Evolutionary conservation across 2,113 vertebrate species (phyloP).

Genomic region (Paratilapia polleni): DNA sequence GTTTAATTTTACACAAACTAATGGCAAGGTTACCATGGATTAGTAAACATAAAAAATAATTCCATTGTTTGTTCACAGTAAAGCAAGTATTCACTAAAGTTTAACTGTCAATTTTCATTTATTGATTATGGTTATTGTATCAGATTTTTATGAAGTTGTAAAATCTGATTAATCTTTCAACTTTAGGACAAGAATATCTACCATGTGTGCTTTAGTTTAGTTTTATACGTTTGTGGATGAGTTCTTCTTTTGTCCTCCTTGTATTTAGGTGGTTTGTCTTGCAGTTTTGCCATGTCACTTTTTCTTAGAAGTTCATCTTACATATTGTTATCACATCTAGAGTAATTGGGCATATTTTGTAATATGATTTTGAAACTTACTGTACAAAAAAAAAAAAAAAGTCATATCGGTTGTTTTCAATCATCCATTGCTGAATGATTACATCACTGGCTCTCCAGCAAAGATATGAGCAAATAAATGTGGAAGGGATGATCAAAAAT

Average conservation of each 20-base stretch:
- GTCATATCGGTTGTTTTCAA: background rate
- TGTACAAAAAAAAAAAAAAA: background rate
- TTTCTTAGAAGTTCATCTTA: background rate
- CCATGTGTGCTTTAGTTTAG: background rate
- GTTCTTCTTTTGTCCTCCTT: background rate
- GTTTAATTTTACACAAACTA: too few species aligned
- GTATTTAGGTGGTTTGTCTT: background rate
- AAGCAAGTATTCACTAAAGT: background rate
- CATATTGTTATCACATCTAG: background rate
- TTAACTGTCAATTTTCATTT: background rate
- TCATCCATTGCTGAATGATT: background rate
- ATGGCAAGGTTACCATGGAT: background rate
- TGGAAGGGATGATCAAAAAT: slow-evolving; percentile 1
- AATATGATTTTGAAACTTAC: background rate
- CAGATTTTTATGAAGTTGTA: too few species aligned
- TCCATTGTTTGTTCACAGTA: background rate
- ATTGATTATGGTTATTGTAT: too few species aligned
- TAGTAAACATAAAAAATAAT: background rate
- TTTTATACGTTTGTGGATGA: background rate
- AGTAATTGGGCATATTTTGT: background rate
- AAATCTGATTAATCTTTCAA: background rate
- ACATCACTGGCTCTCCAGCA: background rate
- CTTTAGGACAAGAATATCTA: background rate
- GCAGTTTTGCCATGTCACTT: background rate
- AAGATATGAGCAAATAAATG: background rate